Evolutionary conservation across 2,888 invertebrate genomes (phyloP), one percentile per base, ranked within the genome.

Genomic region (Athetis lepigone): DNA sequence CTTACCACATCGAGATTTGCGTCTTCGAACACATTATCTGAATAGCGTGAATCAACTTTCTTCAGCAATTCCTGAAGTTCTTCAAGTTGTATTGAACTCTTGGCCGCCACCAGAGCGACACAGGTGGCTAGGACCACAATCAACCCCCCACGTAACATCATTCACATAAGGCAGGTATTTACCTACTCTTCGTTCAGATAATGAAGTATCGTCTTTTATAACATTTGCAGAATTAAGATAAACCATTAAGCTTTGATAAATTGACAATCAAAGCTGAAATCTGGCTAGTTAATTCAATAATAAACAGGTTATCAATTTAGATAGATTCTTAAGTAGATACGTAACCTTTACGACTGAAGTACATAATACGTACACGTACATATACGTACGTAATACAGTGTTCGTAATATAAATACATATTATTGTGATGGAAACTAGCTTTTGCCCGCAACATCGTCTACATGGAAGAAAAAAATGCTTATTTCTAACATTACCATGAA

Each of bases 1-100:
- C 92, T 89, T 72, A 94, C 94, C 83, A 88, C 91, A 69, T 88
- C 89, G 46, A 94, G 79, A 8, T 60, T 56, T 23, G 94, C 91
- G 84, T 94, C 94, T 86, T 92, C 90, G 9, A 85, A 45, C 13
- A 95, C 79, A 63, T 92, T 79, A 60, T 88, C 81, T 8, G 93
- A 93, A 83, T 85, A 75, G 70, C 88, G 60, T 39, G 55, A 18
- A 43, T 58, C 73, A 3, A 79, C 67, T 27, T 68, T 79, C 25
- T 70, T 77, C 7, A 88, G 57, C 47, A 90, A 68, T 33, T 88
- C 80, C 1, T n/a, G n/a, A n/a, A n/a, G 91, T 69, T 16, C 79
- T 64, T 89, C 86, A 2, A 85, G 86, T 21, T 90, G 78, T 7
- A 91, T 88, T 6, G 90, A 88, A 11, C 70, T 77, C 29, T 75